Base-by-base conservation (phyloP, 2,113 vertebrate species). In the Pterocles burchelli region DNA sequence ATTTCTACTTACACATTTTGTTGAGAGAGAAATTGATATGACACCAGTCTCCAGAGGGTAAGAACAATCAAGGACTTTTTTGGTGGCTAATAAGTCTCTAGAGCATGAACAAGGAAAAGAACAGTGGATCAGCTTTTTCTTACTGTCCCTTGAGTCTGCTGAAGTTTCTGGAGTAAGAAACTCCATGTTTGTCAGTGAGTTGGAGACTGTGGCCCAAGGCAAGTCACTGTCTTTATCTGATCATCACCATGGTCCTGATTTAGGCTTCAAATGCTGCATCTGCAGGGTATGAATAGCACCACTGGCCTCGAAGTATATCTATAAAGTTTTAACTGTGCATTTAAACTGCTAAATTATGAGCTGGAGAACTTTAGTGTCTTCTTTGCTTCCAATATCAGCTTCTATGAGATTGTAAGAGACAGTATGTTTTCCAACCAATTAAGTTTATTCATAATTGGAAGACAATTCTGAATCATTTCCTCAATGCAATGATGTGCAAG, bases 371-470 rank as follows among this genome's bases (percentile, higher is more conserved):
- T 96, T 91, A 89, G 88, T 68, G 62, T 48, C 88, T 82, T 93
- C 62, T 93, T 88, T 65, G 45, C 20, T 95, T 24, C 38, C 34
- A 84, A 15, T 55, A 19, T n/a, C 2, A 6, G 63, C 19, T 85
- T 72, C 80, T 74, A 34, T 21, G 52, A 90, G 87, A 74, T 14
- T 76, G 45, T 74, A 94, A 89, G 57, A 93, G 57, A 88, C 21
- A 65, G 52, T 87, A 77, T 85, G 65, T 87, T 97, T 97, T 97
- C 92, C 90, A 80, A 93, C 70, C 90, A 93, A 94, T 96, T 96
- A 92, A 92, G 41, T 92, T 96, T 94, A 92, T 95, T 95, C 91
- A 77, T 95, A 95, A 97, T 91, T 95, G 74, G 66, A 90, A 96
- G 93, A 81, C 82, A 85, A 91, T 95, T 96, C 90, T 72, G 73